Conservation (phyloP, 1,140 invertebrate species). For the Metopolophium dirhodum region DNA sequence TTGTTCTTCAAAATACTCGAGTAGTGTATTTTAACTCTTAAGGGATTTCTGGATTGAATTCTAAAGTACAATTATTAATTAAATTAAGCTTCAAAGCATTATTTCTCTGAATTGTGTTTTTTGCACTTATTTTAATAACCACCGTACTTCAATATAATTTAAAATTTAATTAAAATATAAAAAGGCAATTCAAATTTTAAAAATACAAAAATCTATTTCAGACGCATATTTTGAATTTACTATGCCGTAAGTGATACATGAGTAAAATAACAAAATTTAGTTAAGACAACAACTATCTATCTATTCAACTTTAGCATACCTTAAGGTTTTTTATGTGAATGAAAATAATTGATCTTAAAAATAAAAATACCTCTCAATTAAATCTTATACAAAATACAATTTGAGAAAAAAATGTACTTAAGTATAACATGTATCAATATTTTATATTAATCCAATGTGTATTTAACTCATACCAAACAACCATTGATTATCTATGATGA, state of each 20-base stretch:
- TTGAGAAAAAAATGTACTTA: neutral
- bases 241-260: neutral
- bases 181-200: neutral
- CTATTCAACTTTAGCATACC: neutral
- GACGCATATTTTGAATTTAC: neutral
- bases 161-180: neutral
- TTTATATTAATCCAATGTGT: neutral
- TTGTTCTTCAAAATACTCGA: neutral
- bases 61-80: constrained; percentile 24
- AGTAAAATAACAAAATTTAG: neutral
- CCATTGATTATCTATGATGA: neutral
- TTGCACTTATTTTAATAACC: neutral
- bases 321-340: neutral
- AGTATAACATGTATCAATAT: neutral
- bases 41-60: constrained; percentile 7
- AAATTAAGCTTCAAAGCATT: neutral
- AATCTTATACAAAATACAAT: neutral
- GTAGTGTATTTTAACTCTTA: neutral
- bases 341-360: neutral
- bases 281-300: neutral
- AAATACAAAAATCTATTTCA: constrained; percentile 1
- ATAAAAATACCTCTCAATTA: neutral
- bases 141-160: neutral
- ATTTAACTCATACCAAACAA: neutral
- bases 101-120: neutral